phyloP scores from a whole-genome alignment of 2,888 invertebrate species.

The Ceramica pisi region DNA sequence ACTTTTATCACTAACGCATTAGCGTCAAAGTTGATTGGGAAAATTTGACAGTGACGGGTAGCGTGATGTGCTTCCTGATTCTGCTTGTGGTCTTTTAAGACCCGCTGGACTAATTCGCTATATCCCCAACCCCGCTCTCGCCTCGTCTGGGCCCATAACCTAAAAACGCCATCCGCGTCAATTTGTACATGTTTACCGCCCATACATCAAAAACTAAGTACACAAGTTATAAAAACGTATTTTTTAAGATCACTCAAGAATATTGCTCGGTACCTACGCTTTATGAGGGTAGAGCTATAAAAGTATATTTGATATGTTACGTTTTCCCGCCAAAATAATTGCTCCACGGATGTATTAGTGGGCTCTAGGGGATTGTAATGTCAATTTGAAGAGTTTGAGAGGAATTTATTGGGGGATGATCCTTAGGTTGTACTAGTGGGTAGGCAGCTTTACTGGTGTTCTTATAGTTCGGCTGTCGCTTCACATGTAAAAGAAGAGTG shows the following conservation, averaged over 20 bases:
- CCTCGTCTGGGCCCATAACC: neutral
- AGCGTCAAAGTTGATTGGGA: no score
- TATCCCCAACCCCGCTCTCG: neutral
- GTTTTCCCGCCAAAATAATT: slow-evolving; percentile 56
- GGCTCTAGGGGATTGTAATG: slow-evolving; percentile 35
- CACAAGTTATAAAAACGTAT: slow-evolving; percentile 46
- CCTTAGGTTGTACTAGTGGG: neutral
- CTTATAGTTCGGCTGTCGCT: no score
- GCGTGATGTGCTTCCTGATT: no score
- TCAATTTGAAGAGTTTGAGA: slow-evolving; percentile 51
- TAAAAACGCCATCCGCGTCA: slow-evolving; percentile 32
- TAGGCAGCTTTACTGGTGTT: no score
- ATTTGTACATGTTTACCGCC: slow-evolving; percentile 56
- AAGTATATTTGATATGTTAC: slow-evolving; percentile 59
- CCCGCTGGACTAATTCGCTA: neutral
- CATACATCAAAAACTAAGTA: slow-evolving; percentile 60
- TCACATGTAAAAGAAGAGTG: no score
- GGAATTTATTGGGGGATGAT: slow-evolving; percentile 22
- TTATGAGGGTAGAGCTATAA: slow-evolving; percentile 53
- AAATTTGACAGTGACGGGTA: no score
- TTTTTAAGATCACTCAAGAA: slow-evolving; percentile 62
- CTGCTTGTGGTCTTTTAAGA: no score
- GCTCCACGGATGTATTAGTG: slow-evolving; percentile 33
- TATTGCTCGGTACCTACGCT: slow-evolving; percentile 55
- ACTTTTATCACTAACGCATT: no score